Percentiles rank a stretch among this genome's conserved stretches.
phyloP scores from a whole-genome alignment of 1,140 invertebrate species.

The Zaprionus nigranus region DNA sequence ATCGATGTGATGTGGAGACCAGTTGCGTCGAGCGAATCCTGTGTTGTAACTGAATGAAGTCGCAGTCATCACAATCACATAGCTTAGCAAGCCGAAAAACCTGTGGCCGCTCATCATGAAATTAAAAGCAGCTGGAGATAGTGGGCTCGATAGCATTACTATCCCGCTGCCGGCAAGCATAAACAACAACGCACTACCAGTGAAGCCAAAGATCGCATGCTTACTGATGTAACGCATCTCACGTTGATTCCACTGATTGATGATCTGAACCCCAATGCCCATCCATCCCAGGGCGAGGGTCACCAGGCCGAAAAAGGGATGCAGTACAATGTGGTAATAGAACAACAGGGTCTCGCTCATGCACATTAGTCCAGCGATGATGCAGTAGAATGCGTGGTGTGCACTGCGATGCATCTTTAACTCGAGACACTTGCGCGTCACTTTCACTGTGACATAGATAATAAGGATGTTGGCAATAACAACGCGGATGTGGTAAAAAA shows the following conservation, averaged over 20 bases:
- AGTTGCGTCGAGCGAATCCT: slow-evolving; percentile 42
- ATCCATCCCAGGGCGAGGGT: slow-evolving; percentile 6
- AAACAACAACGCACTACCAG: not conserved
- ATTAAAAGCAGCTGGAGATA: not conserved
- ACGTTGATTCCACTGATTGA: not conserved
- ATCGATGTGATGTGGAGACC: not conserved
- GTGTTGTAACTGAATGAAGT: slow-evolving; percentile 30
- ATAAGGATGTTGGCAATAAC: slow-evolving; percentile 3
- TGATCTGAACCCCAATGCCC: slow-evolving; percentile 20
- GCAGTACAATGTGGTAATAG: not conserved
- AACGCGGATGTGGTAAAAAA: not conserved
- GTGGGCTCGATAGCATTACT: not conserved
- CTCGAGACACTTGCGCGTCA: slow-evolving; percentile 8
- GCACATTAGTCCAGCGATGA: slow-evolving; percentile 27
- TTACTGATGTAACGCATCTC: slow-evolving; percentile 10
- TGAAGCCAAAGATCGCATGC: slow-evolving; percentile 31
- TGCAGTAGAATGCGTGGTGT: slow-evolving; percentile 33
- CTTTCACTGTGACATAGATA: not conserved
- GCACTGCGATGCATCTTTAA: slow-evolving; percentile 12
- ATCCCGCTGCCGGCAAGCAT: slow-evolving; percentile 2
- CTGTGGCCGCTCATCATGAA: slow-evolving; percentile 18
- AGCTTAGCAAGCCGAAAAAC: not conserved
- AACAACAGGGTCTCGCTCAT: slow-evolving; percentile 20
- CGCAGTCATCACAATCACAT: slow-evolving; percentile 18
- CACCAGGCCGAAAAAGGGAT: slow-evolving; percentile 30